Evolutionary conservation across 2,113 vertebrate species (phyloP).

Genomic region (Eidolon helvum): DNA sequence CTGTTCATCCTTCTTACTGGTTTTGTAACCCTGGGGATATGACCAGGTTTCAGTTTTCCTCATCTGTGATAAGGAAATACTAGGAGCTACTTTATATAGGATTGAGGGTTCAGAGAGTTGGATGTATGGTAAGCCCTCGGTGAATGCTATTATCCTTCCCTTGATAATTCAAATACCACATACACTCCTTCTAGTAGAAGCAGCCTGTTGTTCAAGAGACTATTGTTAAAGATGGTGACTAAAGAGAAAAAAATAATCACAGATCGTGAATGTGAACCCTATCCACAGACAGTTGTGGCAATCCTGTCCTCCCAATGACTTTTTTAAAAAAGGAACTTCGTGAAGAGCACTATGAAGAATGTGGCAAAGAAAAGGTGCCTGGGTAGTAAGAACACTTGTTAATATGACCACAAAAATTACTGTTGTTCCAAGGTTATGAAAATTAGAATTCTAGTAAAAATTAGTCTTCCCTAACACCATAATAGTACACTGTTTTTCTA

Average conservation of each 20-base stretch:
- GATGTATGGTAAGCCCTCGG: background rate
- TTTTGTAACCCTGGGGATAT: background rate
- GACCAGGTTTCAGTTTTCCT: background rate
- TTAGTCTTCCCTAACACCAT: background rate
- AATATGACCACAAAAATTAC: background rate
- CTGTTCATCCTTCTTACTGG: background rate
- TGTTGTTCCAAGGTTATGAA: background rate
- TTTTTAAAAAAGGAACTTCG: background rate
- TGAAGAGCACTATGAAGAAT: background rate
- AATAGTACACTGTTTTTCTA: slow-evolving; percentile 1
- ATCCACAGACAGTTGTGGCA: background rate
- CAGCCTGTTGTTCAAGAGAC: background rate
- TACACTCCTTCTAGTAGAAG: background rate
- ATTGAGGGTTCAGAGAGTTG: background rate
- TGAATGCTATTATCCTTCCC: background rate
- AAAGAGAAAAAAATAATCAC: background rate
- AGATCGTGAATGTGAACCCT: background rate
- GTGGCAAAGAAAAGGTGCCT: background rate
- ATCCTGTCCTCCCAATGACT: background rate
- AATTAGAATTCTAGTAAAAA: background rate
- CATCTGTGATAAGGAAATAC: background rate
- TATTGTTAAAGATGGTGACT: background rate
- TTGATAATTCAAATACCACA: background rate
- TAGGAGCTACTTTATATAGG: background rate
- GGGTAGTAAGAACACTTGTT: background rate